These are phyloP conservation scores for Psittacara wagleri DNA, from an alignment of 2,113 vertebrate genomes.

Conservation along the genomic window DNA sequence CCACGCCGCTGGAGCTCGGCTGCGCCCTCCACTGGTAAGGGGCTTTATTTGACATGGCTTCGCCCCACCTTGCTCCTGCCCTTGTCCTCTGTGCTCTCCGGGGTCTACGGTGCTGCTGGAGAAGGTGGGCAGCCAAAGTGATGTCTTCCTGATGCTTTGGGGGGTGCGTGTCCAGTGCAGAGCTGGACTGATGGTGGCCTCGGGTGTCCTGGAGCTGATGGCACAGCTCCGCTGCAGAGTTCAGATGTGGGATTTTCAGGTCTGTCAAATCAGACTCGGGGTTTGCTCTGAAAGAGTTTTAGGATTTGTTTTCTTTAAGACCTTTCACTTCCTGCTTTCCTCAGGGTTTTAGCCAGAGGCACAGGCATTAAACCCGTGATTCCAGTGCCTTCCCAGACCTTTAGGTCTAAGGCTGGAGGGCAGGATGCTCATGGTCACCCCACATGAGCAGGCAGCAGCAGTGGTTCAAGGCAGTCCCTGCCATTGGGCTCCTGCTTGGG, in stretches of 20 bases:
- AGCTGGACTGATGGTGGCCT: not conserved
- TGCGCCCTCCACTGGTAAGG: not conserved
- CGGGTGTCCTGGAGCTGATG: rapidly evolving
- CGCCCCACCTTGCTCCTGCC: not conserved
- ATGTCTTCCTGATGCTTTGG: not conserved
- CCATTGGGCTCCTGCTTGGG: not conserved
- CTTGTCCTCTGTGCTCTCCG: not conserved
- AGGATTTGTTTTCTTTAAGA: not conserved
- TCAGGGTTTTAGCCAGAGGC: not conserved
- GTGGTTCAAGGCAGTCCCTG: not conserved
- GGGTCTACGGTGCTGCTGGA: not conserved
- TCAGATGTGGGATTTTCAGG: not conserved
- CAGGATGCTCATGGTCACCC: not conserved
- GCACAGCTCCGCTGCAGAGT: not conserved
- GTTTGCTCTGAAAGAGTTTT: not conserved
- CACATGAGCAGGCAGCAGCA: not conserved
- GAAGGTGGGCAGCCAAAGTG: not conserved
- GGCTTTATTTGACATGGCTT: not conserved
- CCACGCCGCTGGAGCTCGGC: not conserved
- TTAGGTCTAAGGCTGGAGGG: not conserved
- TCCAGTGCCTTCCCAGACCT: not conserved
- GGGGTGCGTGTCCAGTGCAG: not conserved
- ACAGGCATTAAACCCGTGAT: not conserved
- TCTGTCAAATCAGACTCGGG: not conserved
- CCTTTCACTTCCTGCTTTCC: not conserved